phyloP scores from a whole-genome alignment of 2,797 vertebrate genomes.

The Uromys caudimaculatus region DNA sequence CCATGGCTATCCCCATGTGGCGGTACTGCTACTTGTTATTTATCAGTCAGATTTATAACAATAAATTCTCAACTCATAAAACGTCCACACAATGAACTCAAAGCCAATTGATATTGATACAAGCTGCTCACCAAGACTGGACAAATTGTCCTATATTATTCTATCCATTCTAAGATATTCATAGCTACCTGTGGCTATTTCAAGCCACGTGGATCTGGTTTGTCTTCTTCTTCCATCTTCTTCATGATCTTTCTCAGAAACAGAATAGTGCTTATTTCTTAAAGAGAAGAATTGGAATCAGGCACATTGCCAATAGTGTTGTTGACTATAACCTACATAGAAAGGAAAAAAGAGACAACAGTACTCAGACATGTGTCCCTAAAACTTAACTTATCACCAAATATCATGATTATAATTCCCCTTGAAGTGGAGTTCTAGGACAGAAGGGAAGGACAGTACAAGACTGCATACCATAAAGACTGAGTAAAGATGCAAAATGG shows the following conservation, averaged over 20 bases:
- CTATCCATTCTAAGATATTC: too few species aligned
- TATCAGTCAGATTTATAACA: too few species aligned
- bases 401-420: background rate
- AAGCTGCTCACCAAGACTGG: too few species aligned
- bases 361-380: background rate
- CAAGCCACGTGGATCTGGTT: too few species aligned
- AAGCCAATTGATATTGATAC: too few species aligned
- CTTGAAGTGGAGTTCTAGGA: background rate
- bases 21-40: too few species aligned
- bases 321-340: background rate
- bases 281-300: conserved; percentile 3
- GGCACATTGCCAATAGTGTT: background rate
- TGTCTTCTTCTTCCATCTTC: too few species aligned
- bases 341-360: background rate
- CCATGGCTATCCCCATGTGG: too few species aligned
- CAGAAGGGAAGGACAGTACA: background rate
- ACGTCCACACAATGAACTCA: too few species aligned
- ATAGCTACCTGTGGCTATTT: too few species aligned
- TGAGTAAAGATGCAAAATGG: background rate
- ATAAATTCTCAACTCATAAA: too few species aligned
- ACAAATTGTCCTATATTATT: too few species aligned
- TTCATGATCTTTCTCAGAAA: background rate
- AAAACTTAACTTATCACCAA: background rate
- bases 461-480: background rate
- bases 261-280: conserved; percentile 1